phyloP scores from a whole-genome alignment of 2,888 invertebrate genomes.

The Cerceris rybyensis region DNA sequence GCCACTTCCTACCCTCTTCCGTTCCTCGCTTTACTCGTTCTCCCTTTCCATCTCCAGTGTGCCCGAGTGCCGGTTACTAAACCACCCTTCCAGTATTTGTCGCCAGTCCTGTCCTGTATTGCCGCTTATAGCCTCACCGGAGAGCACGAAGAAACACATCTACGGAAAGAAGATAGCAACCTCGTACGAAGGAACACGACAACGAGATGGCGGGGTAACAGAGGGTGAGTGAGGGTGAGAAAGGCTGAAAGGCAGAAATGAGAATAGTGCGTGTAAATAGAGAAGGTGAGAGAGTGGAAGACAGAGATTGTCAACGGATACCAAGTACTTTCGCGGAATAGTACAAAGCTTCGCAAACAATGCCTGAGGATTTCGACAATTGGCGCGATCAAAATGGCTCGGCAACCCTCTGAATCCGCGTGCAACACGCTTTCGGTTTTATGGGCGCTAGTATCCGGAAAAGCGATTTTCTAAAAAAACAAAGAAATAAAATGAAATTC shows the following conservation, averaged over 20 bases:
- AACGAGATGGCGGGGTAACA: conserved; percentile 1
- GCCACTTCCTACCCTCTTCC: conserved; percentile 44
- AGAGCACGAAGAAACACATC: conserved; percentile 13
- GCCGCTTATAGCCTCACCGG: conserved; percentile 18
- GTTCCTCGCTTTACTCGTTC: conserved; percentile 34
- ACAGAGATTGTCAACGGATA: conserved; percentile 5
- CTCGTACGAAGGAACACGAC: background rate
- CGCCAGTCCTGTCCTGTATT: conserved; percentile 7
- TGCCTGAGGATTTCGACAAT: conserved; percentile 68
- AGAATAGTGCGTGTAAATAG: background rate
- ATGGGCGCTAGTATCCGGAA: conserved; percentile 65
- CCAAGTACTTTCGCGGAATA: conserved; percentile 46
- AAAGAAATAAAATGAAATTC: conserved; percentile 43
- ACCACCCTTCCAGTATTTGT: conserved; percentile 13
- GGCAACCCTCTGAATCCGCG: conserved; percentile 28
- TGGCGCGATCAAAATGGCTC: conserved; percentile 70
- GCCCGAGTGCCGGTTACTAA: conserved; percentile 9
- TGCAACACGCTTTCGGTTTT: conserved; percentile 67
- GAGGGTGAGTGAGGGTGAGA: background rate
- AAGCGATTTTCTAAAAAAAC: conserved; percentile 60
- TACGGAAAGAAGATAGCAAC: conserved; percentile 1
- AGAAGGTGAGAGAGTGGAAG: background rate
- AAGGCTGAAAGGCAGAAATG: background rate
- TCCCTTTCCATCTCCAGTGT: background rate
- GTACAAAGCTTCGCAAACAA: conserved; percentile 71